Conservation (phyloP, 2,797 vertebrate genomes). For the Hypotaenidia philippensis region DNA sequence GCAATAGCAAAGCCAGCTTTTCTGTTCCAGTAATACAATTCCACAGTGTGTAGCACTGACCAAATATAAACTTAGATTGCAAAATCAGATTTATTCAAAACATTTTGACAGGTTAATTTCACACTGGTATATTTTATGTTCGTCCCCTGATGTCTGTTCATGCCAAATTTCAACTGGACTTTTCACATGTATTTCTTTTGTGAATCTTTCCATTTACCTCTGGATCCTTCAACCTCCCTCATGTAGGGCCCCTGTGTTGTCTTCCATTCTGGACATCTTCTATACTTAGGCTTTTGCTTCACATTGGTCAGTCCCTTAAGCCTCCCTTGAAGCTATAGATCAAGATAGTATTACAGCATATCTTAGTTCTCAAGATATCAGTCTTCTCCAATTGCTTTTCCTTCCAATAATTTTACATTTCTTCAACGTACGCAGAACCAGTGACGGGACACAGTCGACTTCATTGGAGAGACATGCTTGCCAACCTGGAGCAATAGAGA, state of each 20-base stretch:
- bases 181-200: neutral
- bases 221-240: neutral
- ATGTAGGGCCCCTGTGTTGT: rapidly evolving
- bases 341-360: neutral
- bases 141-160: neutral
- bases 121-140: neutral
- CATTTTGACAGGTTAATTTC: neutral
- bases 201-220: neutral
- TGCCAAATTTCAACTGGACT: neutral
- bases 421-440: neutral
- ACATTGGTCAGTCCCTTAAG: neutral
- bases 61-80: neutral
- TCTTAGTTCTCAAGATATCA: neutral
- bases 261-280: neutral
- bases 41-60: neutral
- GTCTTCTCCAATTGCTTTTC: neutral
- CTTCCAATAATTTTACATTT: neutral
- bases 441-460: neutral
- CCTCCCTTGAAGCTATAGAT: neutral
- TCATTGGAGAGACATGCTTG: neutral
- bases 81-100: neutral
- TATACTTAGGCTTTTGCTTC: neutral
- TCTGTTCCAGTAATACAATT: neutral
- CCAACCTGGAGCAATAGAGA: neutral
- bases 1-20: neutral